Conservation (phyloP, 2,888 invertebrate species). For the Phortica okadai region DNA sequence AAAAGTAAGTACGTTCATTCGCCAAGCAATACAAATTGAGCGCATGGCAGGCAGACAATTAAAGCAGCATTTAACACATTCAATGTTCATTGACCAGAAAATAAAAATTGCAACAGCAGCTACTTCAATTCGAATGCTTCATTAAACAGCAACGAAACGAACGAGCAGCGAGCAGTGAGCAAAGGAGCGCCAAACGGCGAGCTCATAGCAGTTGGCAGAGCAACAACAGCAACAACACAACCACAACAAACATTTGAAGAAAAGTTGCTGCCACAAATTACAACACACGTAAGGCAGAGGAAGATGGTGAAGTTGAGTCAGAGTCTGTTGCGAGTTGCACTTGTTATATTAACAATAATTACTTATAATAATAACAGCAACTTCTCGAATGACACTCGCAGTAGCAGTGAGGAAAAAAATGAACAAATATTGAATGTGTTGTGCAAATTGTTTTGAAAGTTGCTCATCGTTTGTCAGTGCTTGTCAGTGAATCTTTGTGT, state of each 20-base stretch:
- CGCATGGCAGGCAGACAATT: conserved; percentile 49
- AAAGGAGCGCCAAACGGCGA: background rate
- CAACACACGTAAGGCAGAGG: conserved; percentile 35
- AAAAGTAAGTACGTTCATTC: background rate
- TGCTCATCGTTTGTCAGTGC: conserved; percentile 18
- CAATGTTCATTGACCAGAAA: conserved; percentile 69
- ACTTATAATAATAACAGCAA: background rate
- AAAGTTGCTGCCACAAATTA: conserved; percentile 68
- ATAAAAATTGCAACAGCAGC: conserved; percentile 67
- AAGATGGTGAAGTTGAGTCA: background rate
- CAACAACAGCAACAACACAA: conserved; percentile 26
- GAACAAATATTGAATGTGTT: conserved; percentile 54
- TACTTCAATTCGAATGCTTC: conserved; percentile 66
- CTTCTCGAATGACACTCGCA: conserved; percentile 41
- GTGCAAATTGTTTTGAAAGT: conserved; percentile 43
- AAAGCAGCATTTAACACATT: conserved; percentile 68
- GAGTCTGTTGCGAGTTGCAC: background rate
- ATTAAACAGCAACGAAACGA: conserved; percentile 59
- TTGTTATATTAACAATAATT: background rate
- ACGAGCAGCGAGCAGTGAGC: background rate
- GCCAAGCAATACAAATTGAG: conserved; percentile 43
- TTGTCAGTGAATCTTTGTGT: conserved; percentile 1
- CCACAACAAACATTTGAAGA: conserved; percentile 54
- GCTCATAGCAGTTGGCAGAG: conserved; percentile 32
- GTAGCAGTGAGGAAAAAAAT: conserved; percentile 54